Evolutionary conservation across 2,113 vertebrate species (phyloP).

Genomic region (Nothoprocta perdicaria): DNA sequence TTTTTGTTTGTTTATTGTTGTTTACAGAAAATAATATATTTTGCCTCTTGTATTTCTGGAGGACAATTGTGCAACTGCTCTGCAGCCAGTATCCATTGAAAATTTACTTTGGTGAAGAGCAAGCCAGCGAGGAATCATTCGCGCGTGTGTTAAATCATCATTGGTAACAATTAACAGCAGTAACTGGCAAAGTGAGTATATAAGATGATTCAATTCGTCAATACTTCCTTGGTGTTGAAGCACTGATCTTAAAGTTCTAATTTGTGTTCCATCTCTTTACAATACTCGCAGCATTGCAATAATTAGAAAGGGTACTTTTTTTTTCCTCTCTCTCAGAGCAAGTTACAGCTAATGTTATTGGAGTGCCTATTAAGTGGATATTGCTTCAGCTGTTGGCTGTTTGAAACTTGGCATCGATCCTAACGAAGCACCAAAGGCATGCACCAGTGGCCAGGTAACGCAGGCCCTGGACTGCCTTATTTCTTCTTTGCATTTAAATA

Average conservation of each 20-base stretch:
- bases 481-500: not conserved
- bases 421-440: conserved; percentile 23
- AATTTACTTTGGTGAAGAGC: not conserved
- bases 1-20: too few species aligned
- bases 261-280: not conserved
- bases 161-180: not conserved
- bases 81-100: not conserved
- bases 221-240: not conserved
- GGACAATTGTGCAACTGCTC: not conserved
- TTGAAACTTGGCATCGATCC: conserved; percentile 7
- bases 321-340: not conserved
- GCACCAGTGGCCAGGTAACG: conserved; percentile 9
- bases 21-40: not conserved
- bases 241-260: not conserved
- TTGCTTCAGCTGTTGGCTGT: not conserved
- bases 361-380: conserved; percentile 13
- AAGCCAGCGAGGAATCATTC: not conserved
- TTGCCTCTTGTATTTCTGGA: not conserved
- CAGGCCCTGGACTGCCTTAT: not conserved
- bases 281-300: not conserved
- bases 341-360: not conserved
- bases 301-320: not conserved
- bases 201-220: not conserved
- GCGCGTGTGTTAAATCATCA: not conserved
- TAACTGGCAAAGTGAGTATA: accelerated